These are phyloP conservation scores for Dorcus parallelipipedus DNA, from an alignment of 2,888 invertebrate species.

Conservation along the genomic window DNA sequence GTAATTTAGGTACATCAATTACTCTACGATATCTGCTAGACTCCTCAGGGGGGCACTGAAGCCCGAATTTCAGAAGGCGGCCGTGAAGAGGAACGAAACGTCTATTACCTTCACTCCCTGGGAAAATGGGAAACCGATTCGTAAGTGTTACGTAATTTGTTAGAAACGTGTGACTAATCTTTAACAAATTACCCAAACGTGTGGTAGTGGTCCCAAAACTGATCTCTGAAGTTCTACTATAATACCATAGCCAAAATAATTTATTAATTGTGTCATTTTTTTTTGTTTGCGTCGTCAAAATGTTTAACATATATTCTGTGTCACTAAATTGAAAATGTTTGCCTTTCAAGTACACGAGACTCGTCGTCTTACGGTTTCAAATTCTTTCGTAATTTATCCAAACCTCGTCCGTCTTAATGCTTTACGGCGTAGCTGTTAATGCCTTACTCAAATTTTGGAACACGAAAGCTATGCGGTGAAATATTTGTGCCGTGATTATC, in stretches of 20 bases:
- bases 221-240: too few species aligned
- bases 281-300: too few species aligned
- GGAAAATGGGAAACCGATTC: conserved; percentile 21
- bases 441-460: conserved; percentile 12
- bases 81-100: conserved; percentile 21
- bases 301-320: background rate
- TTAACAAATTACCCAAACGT: too few species aligned
- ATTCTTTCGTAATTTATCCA: background rate
- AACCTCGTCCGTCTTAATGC: too few species aligned
- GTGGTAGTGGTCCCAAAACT: too few species aligned
- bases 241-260: too few species aligned
- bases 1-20: conserved; percentile 31
- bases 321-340: background rate
- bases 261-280: too few species aligned
- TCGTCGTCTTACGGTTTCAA: background rate
- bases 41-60: conserved; percentile 31
- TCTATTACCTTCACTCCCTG: conserved; percentile 27
- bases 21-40: conserved; percentile 34
- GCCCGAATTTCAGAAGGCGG: conserved; percentile 24
- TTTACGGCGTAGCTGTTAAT: conserved; percentile 7
- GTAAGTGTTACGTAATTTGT: conserved; percentile 7
- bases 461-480: conserved; percentile 10
- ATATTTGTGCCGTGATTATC: conserved; percentile 15
- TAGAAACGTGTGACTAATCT: background rate
- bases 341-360: background rate